A percentile compares a stretch with the other conserved stretches of the same genome.
phyloP scores from a whole-genome alignment of 2,113 vertebrate genomes.

The Myotis davidii region DNA sequence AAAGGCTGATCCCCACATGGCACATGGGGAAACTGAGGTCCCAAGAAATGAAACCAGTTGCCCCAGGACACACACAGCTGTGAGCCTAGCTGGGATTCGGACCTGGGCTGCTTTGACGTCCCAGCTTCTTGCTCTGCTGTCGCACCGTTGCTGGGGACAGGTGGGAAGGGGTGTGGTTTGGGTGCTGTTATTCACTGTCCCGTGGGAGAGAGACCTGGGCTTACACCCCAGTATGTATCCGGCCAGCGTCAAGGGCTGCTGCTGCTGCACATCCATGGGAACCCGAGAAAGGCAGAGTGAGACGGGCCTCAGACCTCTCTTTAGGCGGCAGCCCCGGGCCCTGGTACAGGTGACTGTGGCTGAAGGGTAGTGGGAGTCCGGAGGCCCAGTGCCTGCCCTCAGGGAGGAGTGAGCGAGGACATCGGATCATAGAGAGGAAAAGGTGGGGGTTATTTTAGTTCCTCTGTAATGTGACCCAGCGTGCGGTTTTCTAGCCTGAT shows the following conservation, averaged over 20 bases:
- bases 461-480: not conserved
- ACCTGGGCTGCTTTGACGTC: not conserved
- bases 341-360: not conserved
- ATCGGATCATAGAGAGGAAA: accelerated
- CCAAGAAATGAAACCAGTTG: not conserved
- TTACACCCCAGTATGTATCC: not conserved
- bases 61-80: not conserved
- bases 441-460: not conserved
- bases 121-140: not conserved
- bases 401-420: not conserved
- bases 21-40: not conserved
- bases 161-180: too few relatives aligned
- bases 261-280: accelerated
- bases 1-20: not conserved
- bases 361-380: not conserved
- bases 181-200: not conserved
- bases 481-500: not conserved
- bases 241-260: not conserved
- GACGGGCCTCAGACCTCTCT: not conserved
- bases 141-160: accelerated
- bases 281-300: not conserved
- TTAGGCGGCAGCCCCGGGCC: not conserved
- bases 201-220: not conserved
- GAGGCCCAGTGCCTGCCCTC: not conserved
- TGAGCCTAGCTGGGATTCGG: not conserved